phyloP scores from a whole-genome alignment of 1,140 invertebrate species.

The Amyelois transitella region DNA sequence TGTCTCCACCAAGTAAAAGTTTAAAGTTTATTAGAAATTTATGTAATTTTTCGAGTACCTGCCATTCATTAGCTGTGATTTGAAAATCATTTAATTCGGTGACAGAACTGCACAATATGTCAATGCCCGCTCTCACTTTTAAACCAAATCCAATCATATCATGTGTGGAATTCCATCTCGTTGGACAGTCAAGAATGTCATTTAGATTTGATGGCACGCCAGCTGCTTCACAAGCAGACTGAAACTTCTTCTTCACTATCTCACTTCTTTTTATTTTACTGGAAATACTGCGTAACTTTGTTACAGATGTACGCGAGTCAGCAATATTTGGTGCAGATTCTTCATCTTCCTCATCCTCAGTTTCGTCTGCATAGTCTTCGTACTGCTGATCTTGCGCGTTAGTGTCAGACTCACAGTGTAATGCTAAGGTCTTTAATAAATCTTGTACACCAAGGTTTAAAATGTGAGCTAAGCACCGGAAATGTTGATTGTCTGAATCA shows the following conservation, averaged over 20 bases:
- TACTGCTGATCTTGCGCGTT: conserved; percentile 17
- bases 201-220: conserved; percentile 13
- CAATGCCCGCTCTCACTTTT: conserved; percentile 19
- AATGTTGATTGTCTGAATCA: conserved; percentile 26
- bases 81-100: conserved; percentile 33
- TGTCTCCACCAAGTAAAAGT: conserved; percentile 42
- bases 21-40: conserved; percentile 45
- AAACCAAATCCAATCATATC: conserved; percentile 12
- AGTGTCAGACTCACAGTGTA: conserved; percentile 11
- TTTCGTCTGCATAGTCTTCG: conserved; percentile 20
- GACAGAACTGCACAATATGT: conserved; percentile 29
- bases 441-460: conserved; percentile 28
- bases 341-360: conserved; percentile 24
- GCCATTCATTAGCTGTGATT: conserved; percentile 32
- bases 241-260: conserved; percentile 30
- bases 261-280: conserved; percentile 37
- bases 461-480: conserved; percentile 28
- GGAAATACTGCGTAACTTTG: conserved; percentile 29
- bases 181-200: conserved; percentile 15
- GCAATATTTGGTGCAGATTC: conserved; percentile 22
- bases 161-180: conserved; percentile 22
- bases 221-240: conserved; percentile 32
- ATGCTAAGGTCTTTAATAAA: conserved; percentile 19
- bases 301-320: conserved; percentile 32
- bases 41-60: conserved; percentile 30